Percentiles rank a stretch among this genome's conserved stretches.
phyloP scores from a whole-genome alignment of 2,888 invertebrate species.

The Orgyia antiqua region DNA sequence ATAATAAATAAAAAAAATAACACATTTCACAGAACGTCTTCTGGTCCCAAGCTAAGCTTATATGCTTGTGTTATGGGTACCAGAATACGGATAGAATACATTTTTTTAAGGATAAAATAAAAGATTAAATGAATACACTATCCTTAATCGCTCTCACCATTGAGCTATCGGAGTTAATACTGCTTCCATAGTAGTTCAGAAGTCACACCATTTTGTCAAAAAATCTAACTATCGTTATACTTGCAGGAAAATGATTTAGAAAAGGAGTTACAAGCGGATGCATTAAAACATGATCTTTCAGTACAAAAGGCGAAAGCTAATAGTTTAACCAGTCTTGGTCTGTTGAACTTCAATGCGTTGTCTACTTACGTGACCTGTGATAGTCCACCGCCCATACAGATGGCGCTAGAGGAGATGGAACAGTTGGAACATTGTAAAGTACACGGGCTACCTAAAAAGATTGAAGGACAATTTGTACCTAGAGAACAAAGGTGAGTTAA shows the following conservation, averaged over 20 bases:
- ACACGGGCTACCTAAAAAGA: slow-evolving; percentile 84
- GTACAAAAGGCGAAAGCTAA: slow-evolving; percentile 55
- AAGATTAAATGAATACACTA: no score
- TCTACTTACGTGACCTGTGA: slow-evolving; percentile 86
- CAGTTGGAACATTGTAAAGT: slow-evolving; percentile 84
- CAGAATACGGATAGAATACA: no score
- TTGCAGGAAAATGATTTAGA: slow-evolving; percentile 64
- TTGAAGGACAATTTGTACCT: slow-evolving; percentile 84
- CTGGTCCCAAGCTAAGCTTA: no score
- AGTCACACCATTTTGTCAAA: no score
- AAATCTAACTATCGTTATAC: background rate
- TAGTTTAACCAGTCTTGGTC: slow-evolving; percentile 51
- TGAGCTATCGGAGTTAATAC: no score
- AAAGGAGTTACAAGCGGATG: slow-evolving; percentile 63
- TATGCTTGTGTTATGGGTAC: no score
- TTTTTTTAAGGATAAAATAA: no score
- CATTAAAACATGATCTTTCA: slow-evolving; percentile 46
- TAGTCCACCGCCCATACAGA: slow-evolving; percentile 88
- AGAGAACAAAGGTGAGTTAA: slow-evolving; percentile 71
- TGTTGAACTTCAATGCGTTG: slow-evolving; percentile 70
- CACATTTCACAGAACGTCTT: no score
- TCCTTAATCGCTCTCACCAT: no score
- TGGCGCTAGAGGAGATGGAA: slow-evolving; percentile 86
- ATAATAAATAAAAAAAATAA: no score
- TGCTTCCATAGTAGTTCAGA: no score